phyloP scores from a whole-genome alignment of 2,888 invertebrate genomes.

The Eubasilissa splendida region DNA sequence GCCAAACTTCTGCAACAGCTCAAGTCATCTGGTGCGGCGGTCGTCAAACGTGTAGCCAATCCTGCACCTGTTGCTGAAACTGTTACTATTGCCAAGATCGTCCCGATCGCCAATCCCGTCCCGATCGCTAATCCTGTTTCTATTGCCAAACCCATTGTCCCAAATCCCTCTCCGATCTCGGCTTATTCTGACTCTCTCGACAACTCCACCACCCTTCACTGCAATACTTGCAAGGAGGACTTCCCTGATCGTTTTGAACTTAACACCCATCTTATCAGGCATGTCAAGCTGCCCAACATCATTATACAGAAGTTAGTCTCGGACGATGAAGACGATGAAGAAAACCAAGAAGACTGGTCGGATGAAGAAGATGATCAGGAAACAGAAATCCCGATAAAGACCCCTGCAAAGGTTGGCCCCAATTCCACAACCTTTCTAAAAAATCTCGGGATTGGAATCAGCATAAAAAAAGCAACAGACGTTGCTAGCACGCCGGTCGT shows the following conservation, averaged over 20 bases:
- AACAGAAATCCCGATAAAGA: constrained; percentile 46
- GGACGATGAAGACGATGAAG: constrained; percentile 66
- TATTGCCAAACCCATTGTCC: background rate
- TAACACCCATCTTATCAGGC: constrained; percentile 72
- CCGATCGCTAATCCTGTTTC: background rate
- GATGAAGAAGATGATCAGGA: constrained; percentile 67
- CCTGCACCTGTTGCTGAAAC: constrained; percentile 19
- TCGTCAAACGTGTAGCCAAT: constrained; percentile 33
- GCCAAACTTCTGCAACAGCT: constrained; percentile 66
- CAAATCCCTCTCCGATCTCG: background rate
- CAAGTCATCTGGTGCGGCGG: constrained; percentile 65
- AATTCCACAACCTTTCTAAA: constrained; percentile 66
- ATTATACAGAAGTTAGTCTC: constrained; percentile 71
- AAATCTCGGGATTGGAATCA: constrained; percentile 63
- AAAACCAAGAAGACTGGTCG: constrained; percentile 66
- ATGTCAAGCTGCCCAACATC: constrained; percentile 72
- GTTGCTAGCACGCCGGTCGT: constrained; percentile 60
- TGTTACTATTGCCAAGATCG: constrained; percentile 63
- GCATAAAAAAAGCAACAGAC: constrained; percentile 65
- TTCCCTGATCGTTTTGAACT: constrained; percentile 69
- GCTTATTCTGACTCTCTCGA: background rate
- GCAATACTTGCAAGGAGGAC: constrained; percentile 71
- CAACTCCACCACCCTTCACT: constrained; percentile 59
- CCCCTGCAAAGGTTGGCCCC: constrained; percentile 56
- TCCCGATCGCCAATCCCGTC: background rate